Percentiles rank a stretch among this genome's conserved stretches.
Evolutionary conservation across 2,888 invertebrate genomes (phyloP).

Genomic region (Dynastes maya): DNA sequence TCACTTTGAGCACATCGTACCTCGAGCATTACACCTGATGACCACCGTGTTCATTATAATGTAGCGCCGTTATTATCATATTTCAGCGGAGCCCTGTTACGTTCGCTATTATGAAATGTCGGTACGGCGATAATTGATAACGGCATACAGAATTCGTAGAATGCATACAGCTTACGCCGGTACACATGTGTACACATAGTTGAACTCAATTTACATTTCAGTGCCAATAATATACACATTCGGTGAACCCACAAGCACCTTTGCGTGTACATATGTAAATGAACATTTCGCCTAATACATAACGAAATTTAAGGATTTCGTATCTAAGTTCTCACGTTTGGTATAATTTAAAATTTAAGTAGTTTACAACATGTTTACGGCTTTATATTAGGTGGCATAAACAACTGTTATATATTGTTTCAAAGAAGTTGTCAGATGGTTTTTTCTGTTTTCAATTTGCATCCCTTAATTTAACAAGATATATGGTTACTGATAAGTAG

Average conservation of each 20-base stretch:
- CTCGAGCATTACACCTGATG: conserved; percentile 17
- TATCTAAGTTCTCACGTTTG: not conserved
- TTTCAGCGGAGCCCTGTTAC: conserved; percentile 12
- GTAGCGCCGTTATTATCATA: conserved; percentile 18
- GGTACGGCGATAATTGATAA: conserved; percentile 36
- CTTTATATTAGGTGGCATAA: not conserved
- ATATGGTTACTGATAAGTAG: too few species aligned
- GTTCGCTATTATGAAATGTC: conserved; percentile 24
- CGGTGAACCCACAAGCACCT: conserved; percentile 1
- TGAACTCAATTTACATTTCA: conserved; percentile 40
- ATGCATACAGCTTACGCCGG: conserved; percentile 4
- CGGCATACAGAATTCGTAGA: conserved; percentile 36
- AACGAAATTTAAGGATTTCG: conserved; percentile 32
- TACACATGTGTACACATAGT: conserved; percentile 12
- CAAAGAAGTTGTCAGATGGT: not conserved
- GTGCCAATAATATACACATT: conserved; percentile 33
- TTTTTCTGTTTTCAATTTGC: not conserved
- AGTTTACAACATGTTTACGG: conserved; percentile 10
- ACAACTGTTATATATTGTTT: not conserved
- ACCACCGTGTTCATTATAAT: not conserved
- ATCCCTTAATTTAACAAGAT: too few species aligned
- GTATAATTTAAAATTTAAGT: conserved; percentile 28
- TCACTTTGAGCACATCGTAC: not conserved
- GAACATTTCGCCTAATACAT: conserved; percentile 13
- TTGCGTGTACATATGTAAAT: not conserved